These are phyloP conservation scores for Hydropsyche betteni DNA, from an alignment of 2,888 invertebrate genomes.

Conservation along the genomic window DNA sequence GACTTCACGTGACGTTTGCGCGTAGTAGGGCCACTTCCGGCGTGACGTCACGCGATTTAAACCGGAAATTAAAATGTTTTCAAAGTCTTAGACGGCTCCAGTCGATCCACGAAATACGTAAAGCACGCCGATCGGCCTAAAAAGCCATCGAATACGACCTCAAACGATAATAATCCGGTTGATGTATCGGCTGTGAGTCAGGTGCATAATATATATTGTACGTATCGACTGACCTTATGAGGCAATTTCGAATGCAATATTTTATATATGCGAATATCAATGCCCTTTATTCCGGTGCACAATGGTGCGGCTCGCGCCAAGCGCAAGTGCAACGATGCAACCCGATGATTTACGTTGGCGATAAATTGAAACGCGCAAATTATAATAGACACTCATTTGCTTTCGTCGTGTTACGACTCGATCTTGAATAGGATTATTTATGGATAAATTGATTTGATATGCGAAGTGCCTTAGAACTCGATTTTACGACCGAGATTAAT, in stretches of 20 bases:
- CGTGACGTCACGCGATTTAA: constrained; percentile 50
- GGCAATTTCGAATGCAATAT: constrained; percentile 44
- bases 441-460: no score
- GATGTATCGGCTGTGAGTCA: constrained; percentile 17
- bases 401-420: no score
- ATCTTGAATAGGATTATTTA: no score
- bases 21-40: constrained; percentile 45
- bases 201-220: constrained; percentile 34
- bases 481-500: no score
- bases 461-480: no score
- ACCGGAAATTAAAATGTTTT: constrained; percentile 50
- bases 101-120: neutral
- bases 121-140: neutral
- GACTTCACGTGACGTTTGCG: constrained; percentile 32
- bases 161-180: neutral
- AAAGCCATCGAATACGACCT: neutral
- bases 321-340: constrained; percentile 26
- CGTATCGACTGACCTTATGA: constrained; percentile 39
- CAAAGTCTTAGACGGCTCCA: constrained; percentile 32
- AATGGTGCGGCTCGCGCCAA: constrained; percentile 9
- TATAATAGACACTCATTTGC: neutral
- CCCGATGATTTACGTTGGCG: constrained; percentile 14
- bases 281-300: constrained; percentile 38
- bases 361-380: constrained; percentile 16
- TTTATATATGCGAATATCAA: constrained; percentile 41